These are phyloP conservation scores for Orchestes rusci DNA, from an alignment of 2,888 invertebrate species.

Conservation along the genomic window DNA sequence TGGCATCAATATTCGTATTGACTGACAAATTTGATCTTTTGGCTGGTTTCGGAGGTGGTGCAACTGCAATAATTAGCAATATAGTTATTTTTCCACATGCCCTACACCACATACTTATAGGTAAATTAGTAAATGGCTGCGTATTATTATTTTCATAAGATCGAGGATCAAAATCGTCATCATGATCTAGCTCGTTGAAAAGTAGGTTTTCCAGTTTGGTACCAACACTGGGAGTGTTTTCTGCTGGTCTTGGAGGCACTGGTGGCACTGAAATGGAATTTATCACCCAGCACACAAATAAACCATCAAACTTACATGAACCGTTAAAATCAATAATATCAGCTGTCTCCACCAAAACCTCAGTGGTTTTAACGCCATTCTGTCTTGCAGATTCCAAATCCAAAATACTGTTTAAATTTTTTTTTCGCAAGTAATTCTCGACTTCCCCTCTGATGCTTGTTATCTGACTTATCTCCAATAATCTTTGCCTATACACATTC, in stretches of 20 bases:
- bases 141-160: conserved; percentile 60
- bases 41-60: conserved; percentile 78
- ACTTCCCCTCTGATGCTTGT: conserved; percentile 49
- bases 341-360: conserved; percentile 31
- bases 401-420: conserved; percentile 48
- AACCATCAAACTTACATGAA: conserved; percentile 8
- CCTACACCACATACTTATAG: conserved; percentile 57
- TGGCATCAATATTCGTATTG: conserved; percentile 10
- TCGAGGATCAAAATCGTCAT: conserved; percentile 86
- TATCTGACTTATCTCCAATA: conserved; percentile 57
- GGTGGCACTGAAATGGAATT: conserved; percentile 40
- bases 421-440: conserved; percentile 47
- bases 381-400: conserved; percentile 33
- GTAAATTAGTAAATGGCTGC: conserved; percentile 46
- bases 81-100: not conserved
- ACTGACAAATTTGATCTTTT: conserved; percentile 40
- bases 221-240: conserved; percentile 58
- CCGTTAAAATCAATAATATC: conserved; percentile 35
- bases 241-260: conserved; percentile 47
- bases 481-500: conserved; percentile 70
- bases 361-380: not conserved
- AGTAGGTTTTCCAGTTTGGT: conserved; percentile 71
- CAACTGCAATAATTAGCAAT: conserved; percentile 54
- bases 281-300: not conserved
- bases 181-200: conserved; percentile 73